Evolutionary conservation across 2,113 vertebrate species (phyloP).

Genomic region (Pelecanus crispus): DNA sequence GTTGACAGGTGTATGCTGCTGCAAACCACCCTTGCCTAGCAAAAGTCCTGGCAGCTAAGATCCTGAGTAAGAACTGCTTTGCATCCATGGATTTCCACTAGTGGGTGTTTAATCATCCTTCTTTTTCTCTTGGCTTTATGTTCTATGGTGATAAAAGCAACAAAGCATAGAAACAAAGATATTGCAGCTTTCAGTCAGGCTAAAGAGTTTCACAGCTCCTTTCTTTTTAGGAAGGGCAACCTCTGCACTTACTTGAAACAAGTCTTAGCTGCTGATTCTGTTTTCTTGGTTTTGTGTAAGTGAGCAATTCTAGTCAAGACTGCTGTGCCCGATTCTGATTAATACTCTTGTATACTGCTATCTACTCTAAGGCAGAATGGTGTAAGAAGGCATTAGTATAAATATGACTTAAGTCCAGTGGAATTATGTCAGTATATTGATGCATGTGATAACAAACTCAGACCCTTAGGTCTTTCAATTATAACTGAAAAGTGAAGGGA

Average conservation of each 20-base stretch:
- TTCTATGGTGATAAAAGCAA: background rate
- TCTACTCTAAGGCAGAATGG: background rate
- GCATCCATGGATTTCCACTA: background rate
- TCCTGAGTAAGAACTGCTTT: background rate
- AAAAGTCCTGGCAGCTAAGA: background rate
- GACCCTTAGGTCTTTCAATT: background rate
- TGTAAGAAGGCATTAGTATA: background rate
- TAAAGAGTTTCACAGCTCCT: background rate
- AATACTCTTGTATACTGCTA: background rate
- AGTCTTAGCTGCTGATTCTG: background rate
- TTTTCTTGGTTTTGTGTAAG: background rate
- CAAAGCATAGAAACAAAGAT: background rate
- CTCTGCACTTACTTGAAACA: background rate
- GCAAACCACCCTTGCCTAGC: background rate
- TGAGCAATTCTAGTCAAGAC: background rate
- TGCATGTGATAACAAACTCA: background rate
- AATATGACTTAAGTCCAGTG: background rate
- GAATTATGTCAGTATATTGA: background rate
- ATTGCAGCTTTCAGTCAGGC: slow-evolving; percentile 7
- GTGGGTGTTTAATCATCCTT: slow-evolving; percentile 25
- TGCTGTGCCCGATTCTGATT: background rate
- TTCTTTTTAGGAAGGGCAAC: background rate
- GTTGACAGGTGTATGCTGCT: background rate
- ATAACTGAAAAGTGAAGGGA: background rate
- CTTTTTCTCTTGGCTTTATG: background rate